Evolutionary conservation across 2,888 invertebrate species (phyloP), one percentile per base, ranked within the genome.

Genomic region (Lypha dubia): DNA sequence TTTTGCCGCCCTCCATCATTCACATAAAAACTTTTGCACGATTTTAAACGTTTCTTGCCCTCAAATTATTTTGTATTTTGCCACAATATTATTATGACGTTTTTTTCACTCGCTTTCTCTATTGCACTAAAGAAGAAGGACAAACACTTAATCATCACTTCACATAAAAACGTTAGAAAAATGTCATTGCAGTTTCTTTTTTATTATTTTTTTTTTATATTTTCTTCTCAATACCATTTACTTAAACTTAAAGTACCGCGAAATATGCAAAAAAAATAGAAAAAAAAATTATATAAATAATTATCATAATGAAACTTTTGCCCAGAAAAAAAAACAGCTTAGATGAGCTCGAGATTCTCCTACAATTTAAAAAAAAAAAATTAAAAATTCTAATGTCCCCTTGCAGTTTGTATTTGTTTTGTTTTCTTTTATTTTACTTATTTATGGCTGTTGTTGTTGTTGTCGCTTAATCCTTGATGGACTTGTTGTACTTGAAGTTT

Each of bases 1-100:
- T 63, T n/a, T n/a, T n/a, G n/a, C n/a, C n/a, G n/a, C n/a, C n/a
- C n/a, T n/a, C 9, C 13, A 46, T 63, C 46, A 44, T 53, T 53
- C 24, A 20, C n/a, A 15, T 24, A 46, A 62, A 49, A 28, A 63
- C n/a, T 38, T 73, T 73, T 73, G 22, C 62, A 35, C 15, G 53
- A 46, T 81, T 81, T n/a, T 75, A 81, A 81, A 81, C 68, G 81
- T 75, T 81, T 81, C 68, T 74, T 81, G 80, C 80, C 74, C 74
- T 68, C 80, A 79, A 79, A 73, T 58, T 38, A 58, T 73, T 65
- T n/a, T 56, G 24, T 46, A 70, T 56, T 75, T 75, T 65, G 46
- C 35, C 24, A 35, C 28, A 65, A 22, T 41, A 56, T 70, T 41
- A 41, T 28, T 46, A 24, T 4, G 17, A 9, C 2, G n/a, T 62